Percentiles rank a stretch among this genome's conserved stretches.
These are phyloP conservation scores for Meganola albula DNA, from an alignment of 2,888 invertebrate genomes.

Conservation along the genomic window DNA sequence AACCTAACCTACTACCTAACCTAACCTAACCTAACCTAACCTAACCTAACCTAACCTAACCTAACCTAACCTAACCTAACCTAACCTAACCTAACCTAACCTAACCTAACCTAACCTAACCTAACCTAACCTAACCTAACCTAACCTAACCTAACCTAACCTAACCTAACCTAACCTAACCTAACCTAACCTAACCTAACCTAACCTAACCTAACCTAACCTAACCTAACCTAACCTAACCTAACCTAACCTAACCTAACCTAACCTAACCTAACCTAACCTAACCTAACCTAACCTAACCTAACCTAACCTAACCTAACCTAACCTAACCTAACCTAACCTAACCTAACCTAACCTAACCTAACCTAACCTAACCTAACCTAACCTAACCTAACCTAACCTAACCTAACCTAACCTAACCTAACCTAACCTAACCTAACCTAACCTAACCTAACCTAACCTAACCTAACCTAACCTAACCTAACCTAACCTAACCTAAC, in stretches of 20 bases:
- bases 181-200: too few relatives aligned
- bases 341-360: slow-evolving; percentile 11
- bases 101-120: slow-evolving; percentile 20
- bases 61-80: slow-evolving; percentile 23
- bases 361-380: slow-evolving; percentile 12
- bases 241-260: slow-evolving; percentile 11
- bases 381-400: slow-evolving; percentile 12
- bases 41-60: slow-evolving; percentile 22
- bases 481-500: slow-evolving; percentile 18
- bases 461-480: slow-evolving; percentile 19
- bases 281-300: slow-evolving; percentile 12
- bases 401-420: slow-evolving; percentile 14
- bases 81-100: slow-evolving; percentile 22
- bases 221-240: slow-evolving; percentile 10
- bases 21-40: slow-evolving; percentile 10
- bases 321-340: slow-evolving; percentile 12
- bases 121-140: slow-evolving; percentile 16
- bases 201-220: too few relatives aligned
- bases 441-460: slow-evolving; percentile 23
- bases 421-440: slow-evolving; percentile 20
- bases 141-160: slow-evolving; percentile 7
- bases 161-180: slow-evolving; percentile 9
- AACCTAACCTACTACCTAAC: slow-evolving; percentile 11
- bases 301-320: slow-evolving; percentile 12
- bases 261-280: slow-evolving; percentile 12